Evolutionary conservation across 2,888 invertebrate genomes (phyloP).

Genomic region (Lycocerus yunnanus): DNA sequence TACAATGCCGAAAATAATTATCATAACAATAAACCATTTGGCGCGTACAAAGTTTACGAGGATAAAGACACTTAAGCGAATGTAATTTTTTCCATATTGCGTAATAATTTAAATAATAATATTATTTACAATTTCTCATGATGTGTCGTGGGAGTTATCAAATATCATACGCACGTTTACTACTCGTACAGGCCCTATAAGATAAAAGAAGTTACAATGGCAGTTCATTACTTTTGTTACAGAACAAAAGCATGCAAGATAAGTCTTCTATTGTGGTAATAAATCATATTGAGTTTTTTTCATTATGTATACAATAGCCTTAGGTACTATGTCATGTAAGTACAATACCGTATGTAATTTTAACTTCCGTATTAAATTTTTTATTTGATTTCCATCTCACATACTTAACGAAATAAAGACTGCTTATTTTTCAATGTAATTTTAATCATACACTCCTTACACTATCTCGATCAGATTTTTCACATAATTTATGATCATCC

Average conservation of each 20-base stretch:
- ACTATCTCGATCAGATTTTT: neutral
- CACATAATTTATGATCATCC: neutral
- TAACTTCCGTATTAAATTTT: conserved; percentile 38
- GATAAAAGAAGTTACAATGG: conserved; percentile 27
- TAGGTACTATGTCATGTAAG: conserved; percentile 27
- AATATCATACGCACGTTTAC: conserved; percentile 26
- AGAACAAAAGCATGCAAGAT: conserved; percentile 39
- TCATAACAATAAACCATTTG: conserved; percentile 69
- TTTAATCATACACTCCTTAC: neutral
- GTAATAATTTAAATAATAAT: conserved; percentile 9
- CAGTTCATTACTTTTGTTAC: conserved; percentile 39
- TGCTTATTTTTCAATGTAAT: neutral
- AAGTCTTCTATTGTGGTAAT: conserved; percentile 40
- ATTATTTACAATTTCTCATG: neutral
- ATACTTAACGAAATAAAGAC: neutral
- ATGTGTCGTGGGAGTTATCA: neutral
- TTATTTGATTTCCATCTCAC: conserved; percentile 19
- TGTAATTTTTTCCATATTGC: neutral
- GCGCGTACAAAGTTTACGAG: conserved; percentile 61
- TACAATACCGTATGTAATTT: conserved; percentile 36
- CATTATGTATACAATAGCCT: conserved; percentile 35
- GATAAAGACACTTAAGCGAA: conserved; percentile 38
- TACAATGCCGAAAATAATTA: conserved; percentile 68
- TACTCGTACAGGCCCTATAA: conserved; percentile 15
- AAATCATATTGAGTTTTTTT: conserved; percentile 39